These are phyloP conservation scores for Drosophila nasuta DNA, from an alignment of 1,140 invertebrate genomes.

Conservation along the genomic window DNA sequence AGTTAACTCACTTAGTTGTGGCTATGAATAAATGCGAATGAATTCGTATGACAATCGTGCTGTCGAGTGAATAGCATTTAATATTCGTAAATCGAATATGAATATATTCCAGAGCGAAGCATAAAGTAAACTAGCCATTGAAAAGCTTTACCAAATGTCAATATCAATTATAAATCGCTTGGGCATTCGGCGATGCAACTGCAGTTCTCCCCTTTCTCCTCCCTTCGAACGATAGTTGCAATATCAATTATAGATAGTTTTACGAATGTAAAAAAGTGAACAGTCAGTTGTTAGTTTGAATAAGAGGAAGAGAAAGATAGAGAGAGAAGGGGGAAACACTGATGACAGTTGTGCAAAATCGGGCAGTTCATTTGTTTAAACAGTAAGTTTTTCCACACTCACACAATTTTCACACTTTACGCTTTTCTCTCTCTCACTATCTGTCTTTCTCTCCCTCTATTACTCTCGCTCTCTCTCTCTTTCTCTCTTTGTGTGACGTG, in stretches of 20 bases:
- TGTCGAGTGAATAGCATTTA: conserved; percentile 2
- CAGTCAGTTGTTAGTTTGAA: conserved; percentile 19
- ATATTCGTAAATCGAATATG: conserved; percentile 8
- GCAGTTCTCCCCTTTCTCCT: background rate
- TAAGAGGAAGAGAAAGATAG: background rate
- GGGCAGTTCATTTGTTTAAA: conserved; percentile 75
- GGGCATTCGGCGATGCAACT: background rate
- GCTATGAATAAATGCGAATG: background rate
- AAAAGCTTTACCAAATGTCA: conserved; percentile 46
- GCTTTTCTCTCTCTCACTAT: background rate
- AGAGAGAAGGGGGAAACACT: background rate
- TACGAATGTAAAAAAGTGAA: conserved; percentile 17
- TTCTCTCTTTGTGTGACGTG: conserved; percentile 19
- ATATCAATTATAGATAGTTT: conserved; percentile 50
- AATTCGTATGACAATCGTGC: background rate
- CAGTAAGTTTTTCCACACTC: conserved; percentile 47
- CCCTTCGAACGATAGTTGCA: conserved; percentile 19
- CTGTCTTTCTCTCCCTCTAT: background rate
- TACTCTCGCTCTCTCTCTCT: background rate
- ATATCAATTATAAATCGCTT: conserved; percentile 52
- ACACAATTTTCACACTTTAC: conserved; percentile 25
- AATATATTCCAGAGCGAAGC: background rate
- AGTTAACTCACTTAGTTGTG: background rate
- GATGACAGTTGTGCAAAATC: conserved; percentile 21
- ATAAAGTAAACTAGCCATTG: conserved; percentile 26